A percentile compares a stretch with the other conserved stretches of the same genome.
These are phyloP conservation scores for Malacosoma neustria DNA, from an alignment of 2,888 invertebrate genomes.

Conservation along the genomic window DNA sequence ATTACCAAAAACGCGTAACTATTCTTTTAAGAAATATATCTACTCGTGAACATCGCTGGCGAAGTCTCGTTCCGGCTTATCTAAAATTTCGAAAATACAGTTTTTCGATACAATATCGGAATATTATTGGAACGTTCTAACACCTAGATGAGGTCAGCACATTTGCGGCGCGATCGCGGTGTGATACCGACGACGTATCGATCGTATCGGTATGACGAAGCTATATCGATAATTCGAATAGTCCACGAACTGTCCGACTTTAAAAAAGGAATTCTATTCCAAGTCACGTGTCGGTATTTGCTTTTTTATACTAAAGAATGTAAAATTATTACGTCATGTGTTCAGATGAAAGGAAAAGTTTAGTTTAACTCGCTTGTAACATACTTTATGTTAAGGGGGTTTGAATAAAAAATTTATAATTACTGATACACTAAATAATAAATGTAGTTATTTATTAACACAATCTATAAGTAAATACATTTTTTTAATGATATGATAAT, in stretches of 20 bases:
- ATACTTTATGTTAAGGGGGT: too few species aligned
- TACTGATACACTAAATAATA: too few species aligned
- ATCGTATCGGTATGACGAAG: constrained; percentile 64
- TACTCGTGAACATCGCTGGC: too few species aligned
- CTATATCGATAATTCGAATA: constrained; percentile 55
- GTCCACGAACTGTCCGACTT: constrained; percentile 51
- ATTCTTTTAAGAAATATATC: too few species aligned
- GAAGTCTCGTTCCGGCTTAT: too few species aligned
- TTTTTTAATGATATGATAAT: too few species aligned
- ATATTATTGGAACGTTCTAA: constrained; percentile 41
- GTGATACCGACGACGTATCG: constrained; percentile 65
- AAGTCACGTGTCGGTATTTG: constrained; percentile 45
- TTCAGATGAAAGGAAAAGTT: constrained; percentile 26
- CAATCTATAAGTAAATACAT: too few species aligned
- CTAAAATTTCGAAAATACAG: too few species aligned
- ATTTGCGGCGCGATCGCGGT: constrained; percentile 62
- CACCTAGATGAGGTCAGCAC: constrained; percentile 68
- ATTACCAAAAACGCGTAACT: too few species aligned
- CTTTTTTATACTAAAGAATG: constrained; percentile 33
- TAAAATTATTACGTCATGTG: constrained; percentile 24
- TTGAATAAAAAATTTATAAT: too few species aligned
- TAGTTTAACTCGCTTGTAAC: neutral
- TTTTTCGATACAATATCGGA: too few species aligned
- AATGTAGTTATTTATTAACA: too few species aligned
- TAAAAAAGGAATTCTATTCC: constrained; percentile 49